Percentiles rank a stretch among this genome's conserved stretches.
Evolutionary conservation across 2,113 vertebrate species (phyloP).

Genomic region (Phaethornis superciliosus): DNA sequence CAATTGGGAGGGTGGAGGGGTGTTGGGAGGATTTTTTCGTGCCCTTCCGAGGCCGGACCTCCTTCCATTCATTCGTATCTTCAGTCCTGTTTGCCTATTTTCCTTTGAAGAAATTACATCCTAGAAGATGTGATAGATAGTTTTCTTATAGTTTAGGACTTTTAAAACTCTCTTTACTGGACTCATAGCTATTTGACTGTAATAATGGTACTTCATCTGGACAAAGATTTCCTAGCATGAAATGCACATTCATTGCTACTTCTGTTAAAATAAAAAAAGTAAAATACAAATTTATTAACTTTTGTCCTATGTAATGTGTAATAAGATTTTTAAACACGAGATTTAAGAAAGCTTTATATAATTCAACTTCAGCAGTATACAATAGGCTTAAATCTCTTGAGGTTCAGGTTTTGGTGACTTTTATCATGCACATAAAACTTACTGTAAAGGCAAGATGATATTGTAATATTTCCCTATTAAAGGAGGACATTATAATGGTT

Average conservation of each 20-base stretch:
- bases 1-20: too few relatives aligned
- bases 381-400: too few relatives aligned
- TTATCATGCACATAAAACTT: background rate
- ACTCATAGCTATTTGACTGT: background rate
- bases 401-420: too few relatives aligned
- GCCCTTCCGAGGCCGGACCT: too few relatives aligned
- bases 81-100: background rate
- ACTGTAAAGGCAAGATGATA: background rate
- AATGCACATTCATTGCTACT: background rate
- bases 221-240: background rate
- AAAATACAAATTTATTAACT: too few relatives aligned
- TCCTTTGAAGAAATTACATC: background rate
- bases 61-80: too few relatives aligned
- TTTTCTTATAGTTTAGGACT: background rate
- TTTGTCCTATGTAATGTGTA: too few relatives aligned
- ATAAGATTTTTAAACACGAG: too few relatives aligned
- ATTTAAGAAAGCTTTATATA: too few relatives aligned
- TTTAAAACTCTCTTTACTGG: background rate
- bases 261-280: too few relatives aligned
- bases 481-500: background rate
- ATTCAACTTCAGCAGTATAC: too few relatives aligned
- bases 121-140: background rate
- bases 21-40: too few relatives aligned
- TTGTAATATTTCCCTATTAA: background rate
- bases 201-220: background rate